Conservation (phyloP, 1,140 invertebrate genomes). For the Drosophila trapezifrons region DNA sequence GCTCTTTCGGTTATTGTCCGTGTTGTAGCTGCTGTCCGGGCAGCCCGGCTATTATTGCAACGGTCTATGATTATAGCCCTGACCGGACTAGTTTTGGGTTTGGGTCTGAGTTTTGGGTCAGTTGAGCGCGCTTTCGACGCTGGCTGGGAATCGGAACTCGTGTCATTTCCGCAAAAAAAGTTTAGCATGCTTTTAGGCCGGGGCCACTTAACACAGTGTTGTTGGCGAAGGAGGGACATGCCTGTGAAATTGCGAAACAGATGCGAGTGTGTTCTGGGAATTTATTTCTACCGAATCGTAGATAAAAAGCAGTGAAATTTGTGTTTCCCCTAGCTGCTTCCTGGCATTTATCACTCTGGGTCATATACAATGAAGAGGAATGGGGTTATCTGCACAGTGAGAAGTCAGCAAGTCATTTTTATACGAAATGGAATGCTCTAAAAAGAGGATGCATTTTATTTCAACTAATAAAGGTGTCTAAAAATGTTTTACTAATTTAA, state of each 20-base stretch:
- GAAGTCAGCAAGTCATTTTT: neutral
- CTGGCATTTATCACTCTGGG: conserved; percentile 34
- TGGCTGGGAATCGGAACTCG: conserved; percentile 71
- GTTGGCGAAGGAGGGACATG: conserved; percentile 9
- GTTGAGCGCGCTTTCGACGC: conserved; percentile 45
- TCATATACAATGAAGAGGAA: conserved; percentile 2
- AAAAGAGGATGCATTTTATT: no score
- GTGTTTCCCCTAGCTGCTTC: conserved; percentile 27
- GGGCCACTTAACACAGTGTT: conserved; percentile 64
- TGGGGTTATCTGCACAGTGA: neutral
- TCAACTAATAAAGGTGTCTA: no score
- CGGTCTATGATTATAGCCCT: conserved; percentile 43
- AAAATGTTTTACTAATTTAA: no score
- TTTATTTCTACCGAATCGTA: conserved; percentile 20
- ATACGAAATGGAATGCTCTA: no score
- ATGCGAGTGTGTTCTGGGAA: conserved; percentile 46
- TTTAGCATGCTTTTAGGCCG: conserved; percentile 76
- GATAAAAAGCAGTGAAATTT: conserved; percentile 31
- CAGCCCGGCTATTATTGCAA: conserved; percentile 33
- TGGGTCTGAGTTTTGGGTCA: conserved; percentile 11
- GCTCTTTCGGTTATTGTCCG: conserved; percentile 24
- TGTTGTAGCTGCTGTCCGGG: conserved; percentile 29
- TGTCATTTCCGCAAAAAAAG: conserved; percentile 77
- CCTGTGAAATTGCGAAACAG: conserved; percentile 47
- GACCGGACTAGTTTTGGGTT: conserved; percentile 13